phyloP scores from a whole-genome alignment of 2,797 vertebrate species.

The Myotis vivesi region DNA sequence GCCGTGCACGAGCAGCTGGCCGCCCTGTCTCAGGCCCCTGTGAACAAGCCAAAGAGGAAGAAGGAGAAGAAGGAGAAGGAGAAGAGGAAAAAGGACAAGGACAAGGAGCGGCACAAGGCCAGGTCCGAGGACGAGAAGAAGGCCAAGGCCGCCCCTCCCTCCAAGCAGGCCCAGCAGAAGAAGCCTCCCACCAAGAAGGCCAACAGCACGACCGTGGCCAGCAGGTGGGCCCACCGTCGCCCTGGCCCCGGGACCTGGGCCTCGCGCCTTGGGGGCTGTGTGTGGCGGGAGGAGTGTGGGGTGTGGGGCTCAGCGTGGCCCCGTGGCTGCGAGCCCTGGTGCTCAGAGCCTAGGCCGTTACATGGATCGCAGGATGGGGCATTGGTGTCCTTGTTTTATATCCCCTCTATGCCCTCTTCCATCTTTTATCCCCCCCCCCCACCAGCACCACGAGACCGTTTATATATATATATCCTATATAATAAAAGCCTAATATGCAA shows the following conservation, averaged over 20 bases:
- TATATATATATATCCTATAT: accelerated
- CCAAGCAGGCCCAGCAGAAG: conserved; percentile 88
- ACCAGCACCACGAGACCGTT: too few relatives aligned
- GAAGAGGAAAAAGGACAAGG: conserved; percentile 91
- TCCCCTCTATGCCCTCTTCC: too few relatives aligned
- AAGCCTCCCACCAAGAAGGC: conserved; percentile 92
- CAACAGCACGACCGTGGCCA: conserved; percentile 88
- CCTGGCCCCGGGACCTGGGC: not conserved
- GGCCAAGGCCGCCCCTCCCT: conserved; percentile 87
- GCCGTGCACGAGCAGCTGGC: conserved; percentile 92
- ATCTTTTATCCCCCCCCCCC: too few relatives aligned
- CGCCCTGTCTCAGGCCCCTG: conserved; percentile 91
- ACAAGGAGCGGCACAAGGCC: conserved; percentile 86
- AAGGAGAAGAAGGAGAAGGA: conserved; percentile 92
- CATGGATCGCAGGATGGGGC: accelerated
- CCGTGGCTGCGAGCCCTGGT: accelerated
- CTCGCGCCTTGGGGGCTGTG: not conserved
- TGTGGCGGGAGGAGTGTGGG: not conserved
- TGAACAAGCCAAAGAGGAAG: conserved; percentile 93
- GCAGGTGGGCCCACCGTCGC: conserved; percentile 84
- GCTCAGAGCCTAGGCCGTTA: accelerated
- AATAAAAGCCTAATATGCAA: too few relatives aligned
- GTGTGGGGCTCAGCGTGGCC: not conserved
- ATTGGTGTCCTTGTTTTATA: accelerated
- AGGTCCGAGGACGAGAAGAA: conserved; percentile 94